phyloP scores from a whole-genome alignment of 2,113 vertebrate species.

The Abramis brama region DNA sequence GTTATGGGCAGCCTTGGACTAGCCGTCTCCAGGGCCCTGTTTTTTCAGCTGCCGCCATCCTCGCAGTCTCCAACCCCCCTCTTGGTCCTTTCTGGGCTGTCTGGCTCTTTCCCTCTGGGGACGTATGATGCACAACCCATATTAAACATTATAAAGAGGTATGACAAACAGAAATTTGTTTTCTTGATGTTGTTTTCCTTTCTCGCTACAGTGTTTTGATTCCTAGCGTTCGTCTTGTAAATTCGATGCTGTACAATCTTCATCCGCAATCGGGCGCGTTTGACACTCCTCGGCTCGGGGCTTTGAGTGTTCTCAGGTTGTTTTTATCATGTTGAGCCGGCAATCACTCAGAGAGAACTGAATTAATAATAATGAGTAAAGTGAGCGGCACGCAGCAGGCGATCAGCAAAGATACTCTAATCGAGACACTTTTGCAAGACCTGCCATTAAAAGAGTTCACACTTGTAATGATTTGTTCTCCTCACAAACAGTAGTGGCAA shows the following conservation, averaged over 20 bases:
- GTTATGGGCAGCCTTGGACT: constrained; percentile 57
- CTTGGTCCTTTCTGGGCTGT: constrained; percentile 54
- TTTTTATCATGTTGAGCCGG: constrained; percentile 19
- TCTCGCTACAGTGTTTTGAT: neutral
- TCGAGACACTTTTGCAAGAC: constrained; percentile 32
- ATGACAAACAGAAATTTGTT: neutral
- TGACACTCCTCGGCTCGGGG: constrained; percentile 6
- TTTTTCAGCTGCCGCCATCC: constrained; percentile 74
- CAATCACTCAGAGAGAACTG: constrained; percentile 42
- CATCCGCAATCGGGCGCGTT: neutral
- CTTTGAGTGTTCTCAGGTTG: neutral
- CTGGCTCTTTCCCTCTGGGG: constrained; percentile 56
- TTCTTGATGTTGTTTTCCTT: neutral
- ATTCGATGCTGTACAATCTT: neutral
- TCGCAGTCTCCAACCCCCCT: neutral
- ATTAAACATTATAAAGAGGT: constrained; percentile 60
- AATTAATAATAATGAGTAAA: constrained; percentile 56
- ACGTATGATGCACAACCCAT: constrained; percentile 49
- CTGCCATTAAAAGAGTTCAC: constrained; percentile 49
- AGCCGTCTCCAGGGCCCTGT: constrained; percentile 68
- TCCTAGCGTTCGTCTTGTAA: neutral
- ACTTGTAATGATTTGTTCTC: neutral
- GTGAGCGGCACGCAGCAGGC: constrained; percentile 36
- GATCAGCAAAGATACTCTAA: constrained; percentile 26
- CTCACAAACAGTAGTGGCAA: constrained; percentile 15